These are phyloP conservation scores for Blastomussa wellsi DNA, from an alignment of 92 coral and sea anemone species.

Conservation along the genomic window DNA sequence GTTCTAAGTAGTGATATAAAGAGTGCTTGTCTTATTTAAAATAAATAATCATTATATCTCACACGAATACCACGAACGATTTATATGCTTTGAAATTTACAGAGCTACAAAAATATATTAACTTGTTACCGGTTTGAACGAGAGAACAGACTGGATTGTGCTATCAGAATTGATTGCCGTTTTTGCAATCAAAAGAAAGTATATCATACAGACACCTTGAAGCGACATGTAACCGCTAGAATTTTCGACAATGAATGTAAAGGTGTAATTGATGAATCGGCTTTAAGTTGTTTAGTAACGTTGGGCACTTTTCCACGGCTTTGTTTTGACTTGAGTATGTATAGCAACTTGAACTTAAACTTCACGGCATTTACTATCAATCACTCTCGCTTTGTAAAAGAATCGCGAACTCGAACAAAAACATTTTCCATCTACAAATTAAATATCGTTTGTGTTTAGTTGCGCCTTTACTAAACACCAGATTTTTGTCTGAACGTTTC, in stretches of 20 bases:
- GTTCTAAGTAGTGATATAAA: not conserved
- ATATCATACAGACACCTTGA: not conserved
- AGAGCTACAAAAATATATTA: slow-evolving; percentile 22
- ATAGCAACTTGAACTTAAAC: not conserved
- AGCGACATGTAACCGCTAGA: not conserved
- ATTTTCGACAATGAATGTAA: not conserved
- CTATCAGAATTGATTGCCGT: not conserved
- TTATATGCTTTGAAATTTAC: slow-evolving; percentile 10
- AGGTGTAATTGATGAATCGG: not conserved
- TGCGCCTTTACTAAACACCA: not conserved
- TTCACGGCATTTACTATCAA: not conserved
- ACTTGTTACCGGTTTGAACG: not conserved
- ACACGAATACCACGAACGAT: slow-evolving; percentile 44
- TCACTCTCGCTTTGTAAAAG: not conserved
- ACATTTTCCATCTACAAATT: not conserved
- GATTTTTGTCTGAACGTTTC: not conserved
- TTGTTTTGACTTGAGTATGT: not conserved
- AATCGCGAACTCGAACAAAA: not conserved
- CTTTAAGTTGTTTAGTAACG: not conserved
- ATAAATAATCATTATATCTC: slow-evolving; percentile 38
- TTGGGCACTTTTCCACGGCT: not conserved
- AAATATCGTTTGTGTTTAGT: not conserved
- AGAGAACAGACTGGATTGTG: not conserved
- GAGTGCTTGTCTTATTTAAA: slow-evolving; percentile 3
- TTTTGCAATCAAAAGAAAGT: not conserved